A percentile compares a stretch with the other conserved stretches of the same genome.
These are phyloP conservation scores for Hypocryptadius cinnamomeus DNA, from an alignment of 2,113 vertebrate genomes.

Conservation along the genomic window DNA sequence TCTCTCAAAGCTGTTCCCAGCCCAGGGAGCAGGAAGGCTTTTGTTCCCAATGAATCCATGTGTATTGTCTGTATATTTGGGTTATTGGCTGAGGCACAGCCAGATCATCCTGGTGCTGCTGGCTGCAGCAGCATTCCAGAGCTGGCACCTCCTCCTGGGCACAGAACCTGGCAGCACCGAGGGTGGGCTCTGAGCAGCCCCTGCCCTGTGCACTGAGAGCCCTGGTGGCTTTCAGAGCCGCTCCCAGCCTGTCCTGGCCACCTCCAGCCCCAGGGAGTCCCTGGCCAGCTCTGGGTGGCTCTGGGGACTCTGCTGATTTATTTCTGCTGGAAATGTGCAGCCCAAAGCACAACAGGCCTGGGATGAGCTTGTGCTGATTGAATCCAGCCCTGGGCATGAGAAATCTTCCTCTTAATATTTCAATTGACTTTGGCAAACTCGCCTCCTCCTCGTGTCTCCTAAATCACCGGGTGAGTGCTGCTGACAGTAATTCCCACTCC, in stretches of 20 bases:
- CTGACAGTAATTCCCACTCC: slow-evolving; percentile 39
- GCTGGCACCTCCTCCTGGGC: neutral
- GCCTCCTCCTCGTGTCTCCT: neutral
- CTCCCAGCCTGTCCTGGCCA: neutral
- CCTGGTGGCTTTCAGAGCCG: fast-evolving
- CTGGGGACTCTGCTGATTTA: neutral
- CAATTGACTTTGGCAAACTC: slow-evolving; percentile 41
- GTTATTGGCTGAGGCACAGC: neutral
- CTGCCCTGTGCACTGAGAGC: neutral
- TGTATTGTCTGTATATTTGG: neutral
- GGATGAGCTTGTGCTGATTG: neutral
- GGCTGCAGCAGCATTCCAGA: neutral
- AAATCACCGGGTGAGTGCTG: slow-evolving; percentile 33
- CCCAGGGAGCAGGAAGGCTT: neutral
- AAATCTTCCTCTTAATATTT: slow-evolving; percentile 32
- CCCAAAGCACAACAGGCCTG: neutral
- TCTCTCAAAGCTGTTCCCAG: neutral
- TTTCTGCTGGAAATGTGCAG: neutral
- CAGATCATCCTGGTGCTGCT: neutral
- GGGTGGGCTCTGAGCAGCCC: neutral
- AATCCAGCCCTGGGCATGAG: slow-evolving; percentile 37
- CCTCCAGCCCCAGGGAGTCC: neutral
- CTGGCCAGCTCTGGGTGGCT: neutral
- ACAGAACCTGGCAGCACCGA: neutral
- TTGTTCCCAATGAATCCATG: neutral